Evolutionary conservation across 2,797 vertebrate species (phyloP).

Genomic region (Liparis tanakae): DNA sequence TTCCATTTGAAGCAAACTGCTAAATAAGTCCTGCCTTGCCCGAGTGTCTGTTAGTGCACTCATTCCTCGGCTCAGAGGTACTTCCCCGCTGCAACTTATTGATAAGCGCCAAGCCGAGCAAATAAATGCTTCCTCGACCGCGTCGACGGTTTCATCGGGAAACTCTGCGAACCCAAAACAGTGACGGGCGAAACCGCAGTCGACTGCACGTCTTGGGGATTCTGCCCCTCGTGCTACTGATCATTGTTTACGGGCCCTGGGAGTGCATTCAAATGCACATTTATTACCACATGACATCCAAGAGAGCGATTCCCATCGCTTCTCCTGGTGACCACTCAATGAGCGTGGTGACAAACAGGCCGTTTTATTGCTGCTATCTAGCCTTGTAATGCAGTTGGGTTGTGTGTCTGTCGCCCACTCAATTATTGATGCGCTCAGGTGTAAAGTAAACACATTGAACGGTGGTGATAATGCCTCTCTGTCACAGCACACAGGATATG

Average conservation of each 20-base stretch:
- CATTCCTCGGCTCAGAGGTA: neutral
- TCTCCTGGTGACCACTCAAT: constrained; percentile 10
- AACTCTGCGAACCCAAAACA: constrained; percentile 38
- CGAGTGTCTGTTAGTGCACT: neutral
- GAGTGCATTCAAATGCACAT: constrained; percentile 29
- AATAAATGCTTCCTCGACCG: constrained; percentile 43
- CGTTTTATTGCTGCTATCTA: constrained; percentile 52
- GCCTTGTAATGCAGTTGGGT: constrained; percentile 55
- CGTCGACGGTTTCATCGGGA: constrained; percentile 28
- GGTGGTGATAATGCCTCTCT: constrained; percentile 31
- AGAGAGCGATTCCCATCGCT: constrained; percentile 8
- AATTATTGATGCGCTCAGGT: constrained; percentile 67
- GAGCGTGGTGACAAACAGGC: constrained; percentile 45
- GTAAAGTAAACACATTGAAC: constrained; percentile 53
- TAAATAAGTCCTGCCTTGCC: neutral
- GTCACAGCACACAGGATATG: constrained; percentile 24
- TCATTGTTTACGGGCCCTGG: constrained; percentile 27
- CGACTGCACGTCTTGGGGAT: constrained; percentile 8
- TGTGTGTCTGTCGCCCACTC: constrained; percentile 34
- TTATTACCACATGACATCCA: constrained; percentile 20
- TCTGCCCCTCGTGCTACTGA: constrained; percentile 1
- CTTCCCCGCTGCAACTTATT: constrained; percentile 10
- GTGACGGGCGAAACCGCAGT: constrained; percentile 12
- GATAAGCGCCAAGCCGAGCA: constrained; percentile 18
- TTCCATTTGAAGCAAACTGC: constrained; percentile 13